phyloP scores from a whole-genome alignment of 2,797 vertebrate genomes.

The Hemibagrus guttatus region DNA sequence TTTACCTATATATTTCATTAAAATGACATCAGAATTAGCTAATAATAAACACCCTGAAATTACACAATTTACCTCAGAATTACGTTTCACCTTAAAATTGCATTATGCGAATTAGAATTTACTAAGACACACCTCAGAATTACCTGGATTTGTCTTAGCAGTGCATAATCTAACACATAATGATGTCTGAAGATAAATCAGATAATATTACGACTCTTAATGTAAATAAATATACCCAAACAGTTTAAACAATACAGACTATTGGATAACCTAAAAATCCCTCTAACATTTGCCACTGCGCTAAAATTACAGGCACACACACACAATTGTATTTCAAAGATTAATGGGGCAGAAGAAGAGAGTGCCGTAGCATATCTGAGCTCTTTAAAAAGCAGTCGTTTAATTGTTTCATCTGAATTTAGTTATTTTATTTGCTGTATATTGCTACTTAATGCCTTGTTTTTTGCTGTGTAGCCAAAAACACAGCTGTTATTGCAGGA shows the following conservation, averaged over 20 bases:
- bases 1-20: neutral
- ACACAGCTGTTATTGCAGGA: slow-evolving; percentile 28
- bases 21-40: neutral
- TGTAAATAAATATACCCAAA: neutral
- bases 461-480: slow-evolving; percentile 48
- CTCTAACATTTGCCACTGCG: neutral
- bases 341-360: slow-evolving; percentile 68
- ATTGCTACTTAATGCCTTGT: slow-evolving; percentile 28
- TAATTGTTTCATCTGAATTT: slow-evolving; percentile 37
- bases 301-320: slow-evolving; percentile 1
- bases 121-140: no score
- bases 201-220: neutral
- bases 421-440: slow-evolving; percentile 32
- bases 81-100: neutral
- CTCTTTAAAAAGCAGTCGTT: slow-evolving; percentile 40
- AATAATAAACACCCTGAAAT: no score
- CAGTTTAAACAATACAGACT: neutral
- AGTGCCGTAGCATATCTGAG: slow-evolving; percentile 45
- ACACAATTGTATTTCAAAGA: slow-evolving; percentile 54
- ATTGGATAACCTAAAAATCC: neutral
- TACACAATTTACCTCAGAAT: neutral
- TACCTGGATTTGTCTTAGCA: neutral
- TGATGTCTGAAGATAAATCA: neutral
- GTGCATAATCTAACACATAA: neutral
- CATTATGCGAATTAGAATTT: neutral